These are phyloP conservation scores for Geodia barretti DNA, from an alignment of 37 sponge, comb jelly and placozoan genomes.

Conservation along the genomic window DNA sequence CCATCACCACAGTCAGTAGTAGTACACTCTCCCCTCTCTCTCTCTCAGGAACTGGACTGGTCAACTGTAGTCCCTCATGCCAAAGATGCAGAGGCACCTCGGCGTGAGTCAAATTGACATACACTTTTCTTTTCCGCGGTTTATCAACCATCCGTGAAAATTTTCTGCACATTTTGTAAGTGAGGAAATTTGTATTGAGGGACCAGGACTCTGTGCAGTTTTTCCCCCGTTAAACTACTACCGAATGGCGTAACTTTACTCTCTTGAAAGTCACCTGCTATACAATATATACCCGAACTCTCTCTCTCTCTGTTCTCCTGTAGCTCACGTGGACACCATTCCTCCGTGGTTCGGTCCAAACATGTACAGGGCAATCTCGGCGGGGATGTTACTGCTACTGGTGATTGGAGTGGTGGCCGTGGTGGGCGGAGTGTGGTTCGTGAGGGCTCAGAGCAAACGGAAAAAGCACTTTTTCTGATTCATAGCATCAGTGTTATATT, in stretches of 20 bases:
- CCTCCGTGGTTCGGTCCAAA: conserved; percentile 33
- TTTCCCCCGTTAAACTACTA: too few species aligned
- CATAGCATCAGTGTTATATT: neutral
- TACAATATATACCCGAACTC: too few species aligned
- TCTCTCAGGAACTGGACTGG: conserved; percentile 51
- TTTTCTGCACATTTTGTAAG: too few species aligned
- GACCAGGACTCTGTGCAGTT: too few species aligned
- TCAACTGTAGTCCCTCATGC: conserved; percentile 63
- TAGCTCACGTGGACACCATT: conserved; percentile 73
- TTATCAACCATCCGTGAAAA: neutral
- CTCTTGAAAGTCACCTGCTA: too few species aligned
- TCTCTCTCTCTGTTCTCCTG: neutral
- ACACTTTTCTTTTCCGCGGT: neutral
- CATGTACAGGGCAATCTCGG: conserved; percentile 40
- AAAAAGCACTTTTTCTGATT: conserved; percentile 55
- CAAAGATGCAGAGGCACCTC: conserved; percentile 22
- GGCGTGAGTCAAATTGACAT: conserved; percentile 44
- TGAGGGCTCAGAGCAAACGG: conserved; percentile 22
- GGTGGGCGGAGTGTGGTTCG: conserved; percentile 49
- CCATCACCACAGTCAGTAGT: neutral
- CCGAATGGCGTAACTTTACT: too few species aligned
- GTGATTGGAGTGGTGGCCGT: conserved; percentile 41
- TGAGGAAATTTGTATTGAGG: too few species aligned
- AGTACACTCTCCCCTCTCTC: conserved; percentile 3
- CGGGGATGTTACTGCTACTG: conserved; percentile 31